Evolutionary conservation across 1,140 invertebrate species (phyloP), one percentile per base, ranked within the genome.

Genomic region (Amyelois transitella): DNA sequence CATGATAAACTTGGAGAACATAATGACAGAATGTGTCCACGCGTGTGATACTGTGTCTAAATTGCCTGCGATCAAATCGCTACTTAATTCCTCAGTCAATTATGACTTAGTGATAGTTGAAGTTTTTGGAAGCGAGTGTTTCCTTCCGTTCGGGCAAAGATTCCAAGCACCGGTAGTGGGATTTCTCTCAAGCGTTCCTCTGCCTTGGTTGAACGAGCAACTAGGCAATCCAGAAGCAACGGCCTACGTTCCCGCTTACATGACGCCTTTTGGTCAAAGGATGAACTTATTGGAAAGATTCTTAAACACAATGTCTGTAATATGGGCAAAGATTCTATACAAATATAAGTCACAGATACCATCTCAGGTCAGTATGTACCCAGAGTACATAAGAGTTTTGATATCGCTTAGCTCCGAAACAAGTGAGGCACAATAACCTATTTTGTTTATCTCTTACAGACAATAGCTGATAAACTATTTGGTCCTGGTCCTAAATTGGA

Each of bases 61-160:
- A 49, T 65, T 83, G 22, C 77, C 80, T 1, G 66, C 75, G 10
- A 75, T 89, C 0, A 76, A 77, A 43, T 70, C 75, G 3, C 54
- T 89, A 4, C 55, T 88, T 1, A 77, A 86, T 54, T 76, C 82
- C 4, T 75, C 81, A 1, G 71, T 88, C 4, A 88, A 89, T 5
- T 94, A 92, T 55, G 93, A 94, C 62, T 38, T 94, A 1, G 73
- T 94, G 0, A 81, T 94, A 10, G 91, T 91, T 0, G 93, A 94
- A 75, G 89, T 90, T n/a, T 94, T 94, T 62, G 91, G 91, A 20
- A 91, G 89, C 0, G 92, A 94, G 55, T 91, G 90, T 65, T 91
- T 88, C 52, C 69, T 86, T 8, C 90, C 91, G 0, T 66, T 93
- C 7, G 89, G 91, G 1, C 79, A 89, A 60, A 77, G 88, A 25